phyloP scores from a whole-genome alignment of 2,113 vertebrate genomes.

The Ochotona princeps region DNA sequence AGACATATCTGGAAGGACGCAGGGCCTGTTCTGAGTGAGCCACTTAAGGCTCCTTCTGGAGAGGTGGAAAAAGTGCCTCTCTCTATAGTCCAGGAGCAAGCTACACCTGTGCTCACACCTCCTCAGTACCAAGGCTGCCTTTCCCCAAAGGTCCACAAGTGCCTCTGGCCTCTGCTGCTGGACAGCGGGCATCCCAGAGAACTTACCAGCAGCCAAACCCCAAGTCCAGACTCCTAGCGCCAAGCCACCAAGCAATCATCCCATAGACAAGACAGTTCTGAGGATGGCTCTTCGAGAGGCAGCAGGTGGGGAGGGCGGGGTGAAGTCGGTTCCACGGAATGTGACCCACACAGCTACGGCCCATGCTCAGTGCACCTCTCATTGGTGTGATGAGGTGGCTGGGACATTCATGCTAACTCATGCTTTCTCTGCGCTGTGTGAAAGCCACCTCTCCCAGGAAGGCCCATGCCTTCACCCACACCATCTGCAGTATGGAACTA shows the following conservation, averaged over 20 bases:
- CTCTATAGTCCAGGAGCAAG: background rate
- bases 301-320: background rate
- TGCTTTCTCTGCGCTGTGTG: background rate
- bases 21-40: background rate
- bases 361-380: background rate
- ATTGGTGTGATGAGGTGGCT: background rate
- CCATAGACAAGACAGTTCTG: background rate
- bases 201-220: background rate
- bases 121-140: background rate
- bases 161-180: too few relatives aligned
- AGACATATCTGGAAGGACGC: background rate
- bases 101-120: background rate
- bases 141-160: background rate
- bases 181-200: constrained; percentile 5
- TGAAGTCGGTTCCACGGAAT: background rate
- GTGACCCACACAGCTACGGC: background rate
- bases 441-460: background rate
- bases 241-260: background rate
- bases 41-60: background rate
- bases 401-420: background rate
- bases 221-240: background rate
- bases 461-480: background rate
- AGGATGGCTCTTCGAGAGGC: background rate
- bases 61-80: background rate
- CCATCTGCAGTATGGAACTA: background rate